These are phyloP conservation scores for Eubasilissa splendida DNA, from an alignment of 2,888 invertebrate genomes.

Conservation along the genomic window DNA sequence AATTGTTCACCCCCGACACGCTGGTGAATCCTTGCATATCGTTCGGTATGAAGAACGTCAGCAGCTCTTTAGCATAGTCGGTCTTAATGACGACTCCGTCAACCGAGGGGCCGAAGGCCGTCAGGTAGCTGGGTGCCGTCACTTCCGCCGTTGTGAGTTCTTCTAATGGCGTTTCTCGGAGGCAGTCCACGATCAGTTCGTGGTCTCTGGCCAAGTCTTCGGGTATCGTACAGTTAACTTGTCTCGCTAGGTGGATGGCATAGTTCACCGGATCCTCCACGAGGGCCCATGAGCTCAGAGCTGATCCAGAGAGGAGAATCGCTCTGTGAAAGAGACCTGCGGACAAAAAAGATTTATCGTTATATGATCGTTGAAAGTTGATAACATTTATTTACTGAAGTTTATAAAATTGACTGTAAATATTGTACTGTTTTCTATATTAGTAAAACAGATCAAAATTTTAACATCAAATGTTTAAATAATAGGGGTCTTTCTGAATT, in stretches of 20 bases:
- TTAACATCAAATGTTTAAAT: too few species aligned
- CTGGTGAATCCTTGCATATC: conserved; percentile 78
- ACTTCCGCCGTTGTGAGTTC: conserved; percentile 85
- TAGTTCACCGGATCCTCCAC: conserved; percentile 90
- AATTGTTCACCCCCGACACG: conserved; percentile 73
- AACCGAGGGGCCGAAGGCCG: conserved; percentile 93
- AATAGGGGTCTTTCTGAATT: too few species aligned
- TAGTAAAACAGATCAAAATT: too few species aligned
- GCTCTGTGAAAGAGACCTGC: conserved; percentile 90
- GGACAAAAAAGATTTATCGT: conserved; percentile 59
- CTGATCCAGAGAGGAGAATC: conserved; percentile 90
- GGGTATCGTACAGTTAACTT: conserved; percentile 87
- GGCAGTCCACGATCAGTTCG: conserved; percentile 88
- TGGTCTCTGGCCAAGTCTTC: conserved; percentile 88
- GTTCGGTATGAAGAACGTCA: conserved; percentile 80
- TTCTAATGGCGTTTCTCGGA: conserved; percentile 82
- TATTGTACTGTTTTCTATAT: too few species aligned
- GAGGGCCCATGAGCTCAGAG: conserved; percentile 90
- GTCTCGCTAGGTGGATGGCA: conserved; percentile 86
- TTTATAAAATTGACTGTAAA: too few species aligned
- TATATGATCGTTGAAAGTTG: background rate
- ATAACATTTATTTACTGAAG: too few species aligned
- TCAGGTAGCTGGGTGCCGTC: conserved; percentile 85
- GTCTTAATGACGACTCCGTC: conserved; percentile 95
- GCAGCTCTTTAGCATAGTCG: conserved; percentile 86